phyloP scores from a whole-genome alignment of 2,113 vertebrate species.

The Odocoileus virginianus region DNA sequence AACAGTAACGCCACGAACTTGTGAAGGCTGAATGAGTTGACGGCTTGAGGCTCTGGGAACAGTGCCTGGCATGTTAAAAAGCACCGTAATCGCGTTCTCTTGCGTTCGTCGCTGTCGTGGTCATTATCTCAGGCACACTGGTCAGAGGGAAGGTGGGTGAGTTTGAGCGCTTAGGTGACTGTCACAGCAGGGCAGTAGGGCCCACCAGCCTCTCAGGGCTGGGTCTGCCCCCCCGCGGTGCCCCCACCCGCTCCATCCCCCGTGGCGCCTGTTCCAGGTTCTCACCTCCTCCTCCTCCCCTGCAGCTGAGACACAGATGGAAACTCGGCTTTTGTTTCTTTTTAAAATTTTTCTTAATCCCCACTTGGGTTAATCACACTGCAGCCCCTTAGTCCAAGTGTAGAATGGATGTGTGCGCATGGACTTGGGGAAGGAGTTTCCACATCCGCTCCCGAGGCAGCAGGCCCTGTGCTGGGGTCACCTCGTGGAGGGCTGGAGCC shows the following conservation, averaged over 20 bases:
- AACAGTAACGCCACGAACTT: rapidly evolving
- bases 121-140: background rate
- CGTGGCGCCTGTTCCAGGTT: rapidly evolving
- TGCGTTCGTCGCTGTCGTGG: too few relatives aligned
- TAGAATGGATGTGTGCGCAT: rapidly evolving
- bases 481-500: background rate
- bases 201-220: background rate
- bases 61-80: background rate
- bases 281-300: background rate
- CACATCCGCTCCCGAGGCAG: rapidly evolving
- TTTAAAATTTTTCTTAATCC: background rate
- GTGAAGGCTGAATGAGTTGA: background rate
- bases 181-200: background rate
- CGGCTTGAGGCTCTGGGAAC: background rate
- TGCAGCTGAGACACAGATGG: background rate
- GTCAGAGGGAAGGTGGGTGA: background rate
- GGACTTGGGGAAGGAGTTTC: background rate
- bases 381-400: background rate
- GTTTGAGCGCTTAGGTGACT: background rate
- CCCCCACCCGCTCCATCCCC: rapidly evolving
- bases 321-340: background rate
- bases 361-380: background rate
- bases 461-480: background rate
- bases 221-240: background rate
- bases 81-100: background rate